Base-by-base conservation (phyloP, 1,140 invertebrate species). In the Xylocopa sonorina region DNA sequence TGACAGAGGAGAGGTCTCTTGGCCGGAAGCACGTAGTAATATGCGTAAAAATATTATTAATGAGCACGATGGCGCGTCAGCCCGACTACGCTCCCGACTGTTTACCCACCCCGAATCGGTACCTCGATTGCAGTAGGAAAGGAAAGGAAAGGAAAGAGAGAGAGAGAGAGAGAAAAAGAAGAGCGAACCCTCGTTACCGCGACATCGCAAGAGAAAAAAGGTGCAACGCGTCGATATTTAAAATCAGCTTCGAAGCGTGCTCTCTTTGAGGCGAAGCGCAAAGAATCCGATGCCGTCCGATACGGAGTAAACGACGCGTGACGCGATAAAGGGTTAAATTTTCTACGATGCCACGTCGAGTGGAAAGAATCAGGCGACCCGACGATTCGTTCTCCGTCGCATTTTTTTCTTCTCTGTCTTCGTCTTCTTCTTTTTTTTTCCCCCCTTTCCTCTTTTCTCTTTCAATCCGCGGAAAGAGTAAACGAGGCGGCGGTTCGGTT, bases 1-100 rank as follows among this genome's bases (percentile, higher is more conserved):
- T 32, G 74, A 12, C 12, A 18, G 62, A 64, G 71, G 62, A 64
- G 71, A 80, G 78, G 57, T 58, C 76, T 84, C 57, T 83, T 80
- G 82, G 84, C 78, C 82, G 83, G 83, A 84, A 85, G 67, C 82
- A 74, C 83, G 79, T 81, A 75, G 53, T 51, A 60, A 76, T 75
- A 73, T 32, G 72, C 72, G 62, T 75, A 76, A 75, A 75, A 80
- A 80, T 75, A 80, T 67, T 67, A 80, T 60, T 76, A 80, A 76
- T 75, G 51, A 75, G 50, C 34, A 34, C 46, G 51, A 48, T 27
- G 55, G 57, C 32, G 46, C 71, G 58, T 64, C 58, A 21, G n/a
- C 9, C 29, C 4, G 57, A 16, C 18, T 18, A 12, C 7, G 32
- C 57, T 60, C 32, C 34, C 32, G 57, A 21, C 32, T 60, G 6